Base-by-base conservation (phyloP, 2,888 invertebrate genomes). In the Xanthorhoe spadicearia region DNA sequence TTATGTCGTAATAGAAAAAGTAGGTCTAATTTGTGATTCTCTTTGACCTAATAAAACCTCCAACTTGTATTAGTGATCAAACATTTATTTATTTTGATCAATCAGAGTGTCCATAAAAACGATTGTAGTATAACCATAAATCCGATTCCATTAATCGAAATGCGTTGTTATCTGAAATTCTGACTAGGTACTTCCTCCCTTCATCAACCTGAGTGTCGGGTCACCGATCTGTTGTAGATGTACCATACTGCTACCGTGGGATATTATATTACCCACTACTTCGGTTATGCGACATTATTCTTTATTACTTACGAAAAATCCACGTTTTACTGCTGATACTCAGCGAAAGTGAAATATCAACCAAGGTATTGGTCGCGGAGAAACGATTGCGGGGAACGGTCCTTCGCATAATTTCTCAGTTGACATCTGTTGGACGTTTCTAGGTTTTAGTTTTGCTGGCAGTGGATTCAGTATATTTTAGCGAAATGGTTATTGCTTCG, bases 141-240 rank as follows among this genome's bases (percentile, higher is more conserved):
- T 38, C 67, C 49, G 55, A 61, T 68, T 58, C 62, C 65, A 74
- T 75, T 70, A 73, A 76, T 74, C 73, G 68, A 43, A 56, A 58
- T 50, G 49, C 56, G 57, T n/a, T 61, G 71, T 46, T 64, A 76
- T 75, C 68, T 67, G 68, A 64, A 68, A 74, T 77, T 78, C 72
- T 73, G 77, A 75, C 74, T 71, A 74, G 23, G 53, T 46, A 32
- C 77, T 77, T 72, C 74, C 64, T 74, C 77, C 66, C 8, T 81
- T 87, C 88, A 88, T 88, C 88, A 87, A 81, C 74, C 76, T 80
- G 83, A 89, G 89, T 89, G 86, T 80, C 80, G 71, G 69, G 64
- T 76, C 72, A 70, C 70, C 70, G 71, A 19, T 62, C 46, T 35
- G 35, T 17, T 49, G 48, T 35, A 5, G 35, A 28, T 43, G 70